These are phyloP conservation scores for Babyrousa celebensis DNA, from an alignment of 2,797 vertebrate genomes.

Conservation along the genomic window DNA sequence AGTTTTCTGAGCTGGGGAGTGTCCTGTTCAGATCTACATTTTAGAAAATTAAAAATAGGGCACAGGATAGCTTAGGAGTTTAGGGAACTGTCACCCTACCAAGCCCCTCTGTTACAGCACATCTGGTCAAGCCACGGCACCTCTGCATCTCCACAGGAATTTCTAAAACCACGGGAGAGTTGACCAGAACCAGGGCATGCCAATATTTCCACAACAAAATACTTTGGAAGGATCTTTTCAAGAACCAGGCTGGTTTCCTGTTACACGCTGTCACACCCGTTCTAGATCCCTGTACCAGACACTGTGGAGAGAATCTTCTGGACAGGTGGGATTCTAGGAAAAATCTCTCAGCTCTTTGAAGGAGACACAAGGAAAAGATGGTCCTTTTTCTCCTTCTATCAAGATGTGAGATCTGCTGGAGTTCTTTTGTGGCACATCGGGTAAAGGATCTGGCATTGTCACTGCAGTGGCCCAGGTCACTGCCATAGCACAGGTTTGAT, in stretches of 20 bases:
- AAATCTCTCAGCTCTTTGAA: constrained; percentile 16
- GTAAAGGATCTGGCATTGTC: too few species aligned
- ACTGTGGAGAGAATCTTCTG: not conserved
- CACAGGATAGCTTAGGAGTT: not conserved
- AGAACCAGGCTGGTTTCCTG: not conserved
- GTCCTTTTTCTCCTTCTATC: not conserved
- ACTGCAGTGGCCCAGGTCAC: too few species aligned
- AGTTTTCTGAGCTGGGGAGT: not conserved
- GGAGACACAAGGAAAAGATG: not conserved
- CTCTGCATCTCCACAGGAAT: not conserved
- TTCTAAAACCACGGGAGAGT: not conserved
- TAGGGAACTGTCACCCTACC: not conserved
- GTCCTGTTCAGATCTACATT: not conserved
- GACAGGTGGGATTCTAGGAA: not conserved
- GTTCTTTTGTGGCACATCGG: too few species aligned
- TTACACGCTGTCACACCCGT: not conserved
- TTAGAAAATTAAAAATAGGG: not conserved
- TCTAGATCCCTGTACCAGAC: not conserved
- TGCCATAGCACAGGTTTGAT: too few species aligned
- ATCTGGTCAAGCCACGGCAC: too few species aligned
- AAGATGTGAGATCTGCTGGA: not conserved
- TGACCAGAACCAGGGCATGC: not conserved
- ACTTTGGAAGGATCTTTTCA: not conserved
- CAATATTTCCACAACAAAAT: not conserved
- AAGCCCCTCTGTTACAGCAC: not conserved